Base-by-base conservation (phyloP, 2,113 vertebrate species). In the human region DNA sequence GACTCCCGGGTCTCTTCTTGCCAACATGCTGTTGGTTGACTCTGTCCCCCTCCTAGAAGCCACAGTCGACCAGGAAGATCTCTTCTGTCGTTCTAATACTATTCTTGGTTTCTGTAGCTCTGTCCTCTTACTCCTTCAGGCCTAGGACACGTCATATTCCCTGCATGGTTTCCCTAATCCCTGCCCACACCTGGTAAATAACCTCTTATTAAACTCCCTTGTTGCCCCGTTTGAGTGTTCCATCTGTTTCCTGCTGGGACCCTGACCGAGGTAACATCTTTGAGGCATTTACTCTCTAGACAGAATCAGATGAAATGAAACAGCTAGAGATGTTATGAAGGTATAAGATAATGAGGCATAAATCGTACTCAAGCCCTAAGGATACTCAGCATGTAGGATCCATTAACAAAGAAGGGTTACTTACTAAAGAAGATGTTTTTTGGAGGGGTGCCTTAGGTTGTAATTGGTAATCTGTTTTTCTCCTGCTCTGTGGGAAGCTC, bases 401-500 rank as follows among this genome's bases (percentile, higher is more conserved):
- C 35, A 40, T 55, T 92, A 75, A 72, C 52, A 38, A 57, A 72
- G 43, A 78, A 87, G 8, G n/a, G 17, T 6, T 78, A 27, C 52
- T 79, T 86, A 27, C 30, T 79, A 64, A 40, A 86, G 72, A 93
- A 90, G 75, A 55, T 38, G 23, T 32, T 59, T 89, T 95, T 91
- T 72, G 52, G 80, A 94, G 38, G 48, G n/a, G 48, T 72, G n/a
- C 61, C 48, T 96, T 90, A 27, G 10, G 25, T 30, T 97, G 64
- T 86, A 86, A 91, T 75, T 79, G 59, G 32, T 75, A 45, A 94
- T 92, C 40, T 76, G 75, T 90, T 92, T 89, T 66, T 87, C 87
- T 72, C 64, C 79, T 78, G 5, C 43, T 96, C 45, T 70, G 0
- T 57, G 52, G 68, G 50, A 90, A 72, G 16, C 72, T 68, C 50